phyloP scores from a whole-genome alignment of 2,888 invertebrate species.

The Rugalucina vietnamica region DNA sequence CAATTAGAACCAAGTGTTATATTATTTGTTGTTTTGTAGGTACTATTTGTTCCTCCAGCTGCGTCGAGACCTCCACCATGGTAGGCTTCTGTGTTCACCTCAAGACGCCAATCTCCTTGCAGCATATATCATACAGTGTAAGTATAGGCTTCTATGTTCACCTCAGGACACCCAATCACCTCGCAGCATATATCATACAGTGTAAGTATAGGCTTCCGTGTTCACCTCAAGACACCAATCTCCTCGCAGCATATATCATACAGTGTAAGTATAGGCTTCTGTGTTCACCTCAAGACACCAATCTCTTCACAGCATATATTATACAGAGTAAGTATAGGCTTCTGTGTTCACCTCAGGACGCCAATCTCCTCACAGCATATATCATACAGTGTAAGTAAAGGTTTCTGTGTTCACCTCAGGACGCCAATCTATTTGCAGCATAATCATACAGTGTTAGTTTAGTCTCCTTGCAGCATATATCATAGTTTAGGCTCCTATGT shows the following conservation, averaged over 20 bases:
- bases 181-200: too few relatives aligned
- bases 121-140: conserved; percentile 97
- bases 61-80: conserved; percentile 97
- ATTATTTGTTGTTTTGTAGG: conserved; percentile 78
- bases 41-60: conserved; percentile 97
- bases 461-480: conserved; percentile 95
- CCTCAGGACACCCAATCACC: too few relatives aligned
- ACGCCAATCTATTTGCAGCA: conserved; percentile 94
- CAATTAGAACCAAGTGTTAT: too few relatives aligned
- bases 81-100: conserved; percentile 95
- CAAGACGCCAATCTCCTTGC: conserved; percentile 91
- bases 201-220: conserved; percentile 96
- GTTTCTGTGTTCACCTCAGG: conserved; percentile 92
- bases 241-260: conserved; percentile 95
- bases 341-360: too few relatives aligned
- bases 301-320: conserved; percentile 95
- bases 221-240: conserved; percentile 90
- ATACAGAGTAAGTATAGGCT: conserved; percentile 93
- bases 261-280: conserved; percentile 96
- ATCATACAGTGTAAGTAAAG: too few relatives aligned
- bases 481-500: too few relatives aligned
- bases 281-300: conserved; percentile 91
- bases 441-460: conserved; percentile 96
- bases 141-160: too few relatives aligned
- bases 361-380: too few relatives aligned